These are phyloP conservation scores for Goniozus legneri DNA, from an alignment of 1,140 invertebrate genomes.

Conservation along the genomic window DNA sequence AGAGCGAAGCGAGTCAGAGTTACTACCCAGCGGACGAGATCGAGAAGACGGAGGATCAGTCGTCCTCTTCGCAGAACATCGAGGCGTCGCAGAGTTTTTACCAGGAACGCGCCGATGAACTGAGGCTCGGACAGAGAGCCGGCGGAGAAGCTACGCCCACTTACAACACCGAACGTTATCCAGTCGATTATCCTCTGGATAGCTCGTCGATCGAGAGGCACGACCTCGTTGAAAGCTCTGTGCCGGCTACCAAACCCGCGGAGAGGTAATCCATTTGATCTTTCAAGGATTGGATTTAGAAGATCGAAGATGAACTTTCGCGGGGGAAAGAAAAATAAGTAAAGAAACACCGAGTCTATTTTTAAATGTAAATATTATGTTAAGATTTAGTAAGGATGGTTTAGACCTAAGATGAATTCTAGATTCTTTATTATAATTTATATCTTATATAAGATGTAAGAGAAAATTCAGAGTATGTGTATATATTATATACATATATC, in stretches of 20 bases:
- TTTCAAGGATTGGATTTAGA: too few species aligned
- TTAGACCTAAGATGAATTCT: slow-evolving; percentile 25
- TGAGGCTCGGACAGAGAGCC: slow-evolving; percentile 32
- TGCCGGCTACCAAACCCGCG: slow-evolving; percentile 38
- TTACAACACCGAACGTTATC: slow-evolving; percentile 44
- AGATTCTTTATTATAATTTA: slow-evolving; percentile 30
- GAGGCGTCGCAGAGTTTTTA: slow-evolving; percentile 50
- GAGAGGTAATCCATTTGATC: slow-evolving; percentile 52
- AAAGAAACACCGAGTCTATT: too few species aligned
- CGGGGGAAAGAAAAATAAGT: too few species aligned
- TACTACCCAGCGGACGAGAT: slow-evolving; percentile 42
- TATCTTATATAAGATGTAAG: slow-evolving; percentile 14
- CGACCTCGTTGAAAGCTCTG: slow-evolving; percentile 48
- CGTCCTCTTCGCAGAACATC: slow-evolving; percentile 34
- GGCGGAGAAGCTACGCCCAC: slow-evolving; percentile 47
- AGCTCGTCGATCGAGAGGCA: slow-evolving; percentile 50
- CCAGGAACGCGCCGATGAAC: slow-evolving; percentile 32
- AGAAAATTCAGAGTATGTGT: slow-evolving; percentile 1
- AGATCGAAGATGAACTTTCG: too few species aligned
- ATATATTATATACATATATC: slow-evolving; percentile 11
- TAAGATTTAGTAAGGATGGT: slow-evolving; percentile 21
- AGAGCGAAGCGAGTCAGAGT: slow-evolving; percentile 45
- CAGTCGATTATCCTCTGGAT: slow-evolving; percentile 41
- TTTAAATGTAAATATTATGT: slow-evolving; percentile 32
- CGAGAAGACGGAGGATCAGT: slow-evolving; percentile 28